Evolutionary conservation across 2,797 vertebrate species (phyloP).

Genomic region (Syndactyla subalaris): DNA sequence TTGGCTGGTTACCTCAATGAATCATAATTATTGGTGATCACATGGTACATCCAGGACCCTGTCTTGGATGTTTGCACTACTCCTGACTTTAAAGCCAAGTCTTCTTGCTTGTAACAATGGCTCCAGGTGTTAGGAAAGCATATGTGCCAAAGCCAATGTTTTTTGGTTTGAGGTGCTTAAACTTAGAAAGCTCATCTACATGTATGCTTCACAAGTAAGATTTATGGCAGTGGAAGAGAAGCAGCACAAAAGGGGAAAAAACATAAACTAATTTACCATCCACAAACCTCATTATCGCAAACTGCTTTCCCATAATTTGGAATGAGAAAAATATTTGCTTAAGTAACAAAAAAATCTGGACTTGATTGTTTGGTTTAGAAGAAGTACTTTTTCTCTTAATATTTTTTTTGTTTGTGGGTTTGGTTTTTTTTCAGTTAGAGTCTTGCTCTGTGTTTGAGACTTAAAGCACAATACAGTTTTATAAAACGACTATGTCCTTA

Average conservation of each 20-base stretch:
- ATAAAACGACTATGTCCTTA: background rate
- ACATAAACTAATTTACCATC: accelerated
- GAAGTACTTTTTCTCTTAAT: background rate
- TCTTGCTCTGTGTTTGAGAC: background rate
- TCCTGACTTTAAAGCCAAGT: background rate
- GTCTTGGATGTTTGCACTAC: background rate
- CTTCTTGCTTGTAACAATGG: background rate
- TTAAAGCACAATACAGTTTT: background rate
- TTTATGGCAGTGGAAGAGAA: background rate
- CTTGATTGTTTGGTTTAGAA: background rate
- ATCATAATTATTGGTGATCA: background rate
- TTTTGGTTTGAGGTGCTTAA: background rate
- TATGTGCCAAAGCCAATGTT: background rate
- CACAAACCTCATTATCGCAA: background rate
- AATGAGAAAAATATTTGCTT: background rate
- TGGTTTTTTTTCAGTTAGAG: background rate
- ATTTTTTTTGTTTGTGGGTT: background rate
- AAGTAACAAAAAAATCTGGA: background rate
- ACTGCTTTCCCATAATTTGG: background rate
- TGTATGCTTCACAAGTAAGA: background rate
- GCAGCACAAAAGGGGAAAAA: background rate
- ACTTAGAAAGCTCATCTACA: background rate
- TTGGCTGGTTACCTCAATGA: background rate
- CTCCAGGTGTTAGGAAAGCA: background rate
- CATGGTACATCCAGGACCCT: background rate